Base-by-base conservation (phyloP, 2,888 invertebrate genomes). In the Napeogenes sylphis region DNA sequence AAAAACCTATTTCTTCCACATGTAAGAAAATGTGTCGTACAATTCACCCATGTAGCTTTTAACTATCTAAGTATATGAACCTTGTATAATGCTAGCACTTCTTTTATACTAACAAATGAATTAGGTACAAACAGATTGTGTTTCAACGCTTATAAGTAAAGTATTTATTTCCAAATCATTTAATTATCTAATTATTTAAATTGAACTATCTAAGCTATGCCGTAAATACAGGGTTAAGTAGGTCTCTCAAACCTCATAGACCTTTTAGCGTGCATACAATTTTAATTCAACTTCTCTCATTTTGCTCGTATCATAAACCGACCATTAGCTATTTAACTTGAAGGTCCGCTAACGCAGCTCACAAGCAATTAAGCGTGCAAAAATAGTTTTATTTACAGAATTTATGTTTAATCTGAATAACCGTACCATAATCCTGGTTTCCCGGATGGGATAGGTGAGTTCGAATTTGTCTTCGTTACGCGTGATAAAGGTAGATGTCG, bases 381-480 rank as follows among this genome's bases (percentile, higher is more conserved):
- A 51, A 51, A 55, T 55, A 55, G 38, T 55, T 2, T 54, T 32
- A 55, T 55, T 35, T n/a, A 35, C 12, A 35, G 55, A 58, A 6
- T 51, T 47, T 30, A 38, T 14, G 35, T 21, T n/a, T 38, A 56
- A 32, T 59, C 62, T 51, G 51, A 30, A 51, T 30, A 64, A 57
- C 60, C 57, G 62, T 63, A 63, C 62, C 61, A 63, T 74, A 72
- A 74, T 74, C 75, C 74, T 67, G 69, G 69, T 69, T 62, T 64
- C 65, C 68, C 67, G 69, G 70, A 70, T 71, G 73, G 75, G 71
- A 70, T 71, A 74, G 75, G 71, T 74, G 66, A 70, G 80, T 78
- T 84, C 83, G 84, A 73, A 88, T 87, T 86, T 84, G 84, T 88
- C 86, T 87, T 87, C 84, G 84, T 87, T 84, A 71, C 64, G 61